A percentile compares a stretch with the other conserved stretches of the same genome.
Evolutionary conservation across 1,140 invertebrate genomes (phyloP).

Genomic region (Bombus waltoni): DNA sequence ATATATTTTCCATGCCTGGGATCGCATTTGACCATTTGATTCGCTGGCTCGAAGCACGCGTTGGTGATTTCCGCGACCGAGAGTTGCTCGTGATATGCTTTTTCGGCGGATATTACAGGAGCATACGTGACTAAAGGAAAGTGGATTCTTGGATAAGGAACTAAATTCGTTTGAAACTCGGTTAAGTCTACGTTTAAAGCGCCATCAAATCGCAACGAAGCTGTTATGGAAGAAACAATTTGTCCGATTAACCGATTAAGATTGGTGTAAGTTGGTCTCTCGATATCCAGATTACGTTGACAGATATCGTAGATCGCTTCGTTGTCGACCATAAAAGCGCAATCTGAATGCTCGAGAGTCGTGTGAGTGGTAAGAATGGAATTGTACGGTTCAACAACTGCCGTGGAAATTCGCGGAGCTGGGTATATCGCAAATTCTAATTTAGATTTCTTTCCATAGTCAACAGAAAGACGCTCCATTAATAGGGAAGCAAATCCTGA

Average conservation of each 20-base stretch:
- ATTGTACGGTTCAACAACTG: constrained; percentile 64
- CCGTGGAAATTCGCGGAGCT: constrained; percentile 60
- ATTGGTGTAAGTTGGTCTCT: constrained; percentile 82
- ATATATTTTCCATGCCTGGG: constrained; percentile 82
- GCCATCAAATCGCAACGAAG: constrained; percentile 79
- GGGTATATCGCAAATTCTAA: constrained; percentile 84
- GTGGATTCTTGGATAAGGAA: constrained; percentile 84
- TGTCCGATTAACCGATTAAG: constrained; percentile 62
- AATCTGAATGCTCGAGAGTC: constrained; percentile 87
- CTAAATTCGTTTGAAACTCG: constrained; percentile 65
- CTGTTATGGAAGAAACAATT: constrained; percentile 86
- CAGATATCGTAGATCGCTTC: constrained; percentile 90
- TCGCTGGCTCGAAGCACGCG: constrained; percentile 87
- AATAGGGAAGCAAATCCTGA: constrained; percentile 63
- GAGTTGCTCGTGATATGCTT: constrained; percentile 79
- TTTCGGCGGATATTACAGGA: constrained; percentile 71
- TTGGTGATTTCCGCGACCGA: constrained; percentile 76
- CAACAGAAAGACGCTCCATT: constrained; percentile 71
- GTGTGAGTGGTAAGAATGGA: constrained; percentile 83
- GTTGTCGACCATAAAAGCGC: constrained; percentile 89
- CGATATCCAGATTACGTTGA: constrained; percentile 86
- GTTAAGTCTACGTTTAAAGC: constrained; percentile 63
- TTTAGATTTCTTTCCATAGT: constrained; percentile 87
- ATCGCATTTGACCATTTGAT: constrained; percentile 87
- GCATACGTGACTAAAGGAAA: constrained; percentile 81